Percentiles rank a stretch among this genome's conserved stretches.
Evolutionary conservation across 2,113 vertebrate genomes (phyloP).

Genomic region (Corythaeola cristata): DNA sequence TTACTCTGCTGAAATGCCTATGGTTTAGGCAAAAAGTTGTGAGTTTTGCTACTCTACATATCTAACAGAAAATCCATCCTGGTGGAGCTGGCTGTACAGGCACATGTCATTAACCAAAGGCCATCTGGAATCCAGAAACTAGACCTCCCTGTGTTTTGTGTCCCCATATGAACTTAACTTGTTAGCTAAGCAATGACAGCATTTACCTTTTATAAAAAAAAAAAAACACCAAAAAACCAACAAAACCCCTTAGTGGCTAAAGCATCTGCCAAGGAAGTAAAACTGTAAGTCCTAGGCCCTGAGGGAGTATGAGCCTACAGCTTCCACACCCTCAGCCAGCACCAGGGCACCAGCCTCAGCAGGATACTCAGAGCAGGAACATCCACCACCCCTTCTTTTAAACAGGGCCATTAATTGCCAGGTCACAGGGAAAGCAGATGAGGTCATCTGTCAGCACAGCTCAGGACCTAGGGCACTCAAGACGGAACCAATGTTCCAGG

Average conservation of each 20-base stretch:
- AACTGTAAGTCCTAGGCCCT: neutral
- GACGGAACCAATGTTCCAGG: neutral
- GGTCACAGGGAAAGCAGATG: neutral
- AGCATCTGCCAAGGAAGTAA: slow-evolving; percentile 17
- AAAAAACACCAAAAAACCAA: neutral
- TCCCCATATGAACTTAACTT: neutral
- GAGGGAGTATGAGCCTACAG: neutral
- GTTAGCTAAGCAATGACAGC: slow-evolving; percentile 18
- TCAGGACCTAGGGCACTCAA: neutral
- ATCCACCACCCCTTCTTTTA: neutral
- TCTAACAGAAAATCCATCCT: neutral
- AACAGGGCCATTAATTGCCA: neutral
- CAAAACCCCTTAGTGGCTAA: neutral
- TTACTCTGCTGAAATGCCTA: neutral
- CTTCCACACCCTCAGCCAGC: neutral
- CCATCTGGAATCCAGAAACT: slow-evolving; percentile 38
- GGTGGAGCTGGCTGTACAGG: neutral
- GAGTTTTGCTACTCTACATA: neutral
- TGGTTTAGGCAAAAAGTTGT: neutral
- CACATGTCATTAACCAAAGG: neutral
- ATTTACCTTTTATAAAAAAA: neutral
- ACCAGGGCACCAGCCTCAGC: neutral
- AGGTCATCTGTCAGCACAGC: neutral
- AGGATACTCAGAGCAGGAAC: neutral
- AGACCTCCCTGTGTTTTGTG: slow-evolving; percentile 10